Base-by-base conservation (phyloP, 2,797 vertebrate species). In the Emydoidea blandingii region DNA sequence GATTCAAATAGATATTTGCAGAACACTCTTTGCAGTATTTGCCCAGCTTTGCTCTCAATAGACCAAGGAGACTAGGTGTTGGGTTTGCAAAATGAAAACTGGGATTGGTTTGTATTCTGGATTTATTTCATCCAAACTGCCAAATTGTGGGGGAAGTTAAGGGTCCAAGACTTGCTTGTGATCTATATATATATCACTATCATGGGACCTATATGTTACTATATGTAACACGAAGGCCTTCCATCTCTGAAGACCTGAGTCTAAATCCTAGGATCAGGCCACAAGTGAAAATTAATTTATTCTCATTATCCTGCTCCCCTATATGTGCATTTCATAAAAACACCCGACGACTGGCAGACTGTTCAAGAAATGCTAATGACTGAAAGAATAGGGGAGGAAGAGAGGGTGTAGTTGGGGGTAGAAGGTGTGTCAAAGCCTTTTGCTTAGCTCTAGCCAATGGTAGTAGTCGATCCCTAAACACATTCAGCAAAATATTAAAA, bases 161-260 rank as follows among this genome's bases (percentile, higher is more conserved):
- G 8, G 15, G 85, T 4, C 49, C 74, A 47, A 15, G 41, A 14
- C 27, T 57, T 14, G 85, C 9, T 18, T 85, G 6, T 14, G 14
- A 14, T 50, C 15, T 50, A 50, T 50, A 5, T 49, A 49, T 49
- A 4, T 14, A 19, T 62, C 79, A 86, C 19, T 83, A 91, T 6
- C 14, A 1, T 14, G 53, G 50, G n/a, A 88, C 44, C 50, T 52
- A 0, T 15, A 56, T 79, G 14, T 19, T 6, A 52, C 44, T 44
- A 44, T 44, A 44, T 44, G 27, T 0, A 49, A 76, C 85, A 84
- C 41, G 59, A 59, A 52, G 47, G 68, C 56, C 82, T 83, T 52
- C 93, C 54, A 81, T 65, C 50, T 83, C 31, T 44, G 47, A 88
- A 81, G 90, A 53, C 53, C 62, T 82, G 79, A 93, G 86, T 37